phyloP scores from a whole-genome alignment of 2,113 vertebrate genomes.

The Chloropsis cyanopogon region DNA sequence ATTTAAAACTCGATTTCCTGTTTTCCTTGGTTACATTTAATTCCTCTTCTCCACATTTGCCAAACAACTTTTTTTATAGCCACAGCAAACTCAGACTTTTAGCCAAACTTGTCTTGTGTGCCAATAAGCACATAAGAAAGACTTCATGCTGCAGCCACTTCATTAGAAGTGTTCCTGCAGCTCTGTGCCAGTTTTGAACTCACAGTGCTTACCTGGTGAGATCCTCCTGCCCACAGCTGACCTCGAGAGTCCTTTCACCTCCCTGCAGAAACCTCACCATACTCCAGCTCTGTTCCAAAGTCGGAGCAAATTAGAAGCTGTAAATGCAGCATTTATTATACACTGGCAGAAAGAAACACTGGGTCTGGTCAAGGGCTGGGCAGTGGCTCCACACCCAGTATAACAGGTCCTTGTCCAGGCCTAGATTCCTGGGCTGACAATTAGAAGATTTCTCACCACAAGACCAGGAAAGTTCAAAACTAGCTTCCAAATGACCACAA shows the following conservation, averaged over 20 bases:
- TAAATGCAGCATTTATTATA: background rate
- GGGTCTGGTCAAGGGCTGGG: background rate
- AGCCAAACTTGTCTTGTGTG: background rate
- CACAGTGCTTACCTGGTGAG: background rate
- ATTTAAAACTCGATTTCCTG: slow-evolving; percentile 22
- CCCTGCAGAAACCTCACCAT: background rate
- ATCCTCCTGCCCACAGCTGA: background rate
- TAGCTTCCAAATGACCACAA: background rate
- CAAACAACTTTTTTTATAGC: background rate
- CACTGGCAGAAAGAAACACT: background rate
- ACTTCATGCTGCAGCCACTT: background rate
- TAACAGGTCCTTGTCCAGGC: background rate
- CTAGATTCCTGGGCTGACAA: background rate
- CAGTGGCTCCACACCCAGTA: background rate
- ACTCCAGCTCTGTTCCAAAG: background rate
- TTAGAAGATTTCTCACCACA: slow-evolving; percentile 18
- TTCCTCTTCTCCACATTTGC: background rate
- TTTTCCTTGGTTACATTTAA: slow-evolving; percentile 4
- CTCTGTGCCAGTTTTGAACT: background rate
- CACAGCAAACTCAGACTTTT: background rate
- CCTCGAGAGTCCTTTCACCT: background rate
- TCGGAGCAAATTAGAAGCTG: background rate
- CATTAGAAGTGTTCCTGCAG: background rate
- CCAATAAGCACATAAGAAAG: background rate
- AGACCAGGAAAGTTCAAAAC: background rate